Base-by-base conservation (phyloP, 2,113 vertebrate genomes). In the Oreochromis niloticus region DNA sequence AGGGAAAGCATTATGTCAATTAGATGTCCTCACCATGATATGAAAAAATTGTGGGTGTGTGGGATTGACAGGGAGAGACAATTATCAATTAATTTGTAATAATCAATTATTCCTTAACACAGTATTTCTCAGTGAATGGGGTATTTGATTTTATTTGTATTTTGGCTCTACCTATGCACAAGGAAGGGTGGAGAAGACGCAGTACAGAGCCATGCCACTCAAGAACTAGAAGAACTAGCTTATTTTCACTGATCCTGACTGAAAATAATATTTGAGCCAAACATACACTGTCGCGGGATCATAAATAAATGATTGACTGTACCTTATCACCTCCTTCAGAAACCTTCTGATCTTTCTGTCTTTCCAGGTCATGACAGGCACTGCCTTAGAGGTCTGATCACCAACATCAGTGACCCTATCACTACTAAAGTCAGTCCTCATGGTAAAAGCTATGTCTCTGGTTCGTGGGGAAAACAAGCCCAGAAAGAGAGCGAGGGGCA, bases 391-490 rank as follows among this genome's bases (percentile, higher is more conserved):
- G 94, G 94, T 4, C 84, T 95, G 16, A 94, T 96, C 17, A 89
- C 16, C 30, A 97, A 97, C 85, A 92, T 98, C 91, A 98, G 97
- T 55, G 93, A 94, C 19, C 97, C 98, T 0, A 84, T 95, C 6
- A 11, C 97, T 8, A 96, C 95, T 41, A 97, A 97, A 85, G 89
- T 97, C 89, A 97, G 97, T 89, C 97, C 97, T 84, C 90, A 32
- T 52, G 97, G 98, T 32, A 97, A 96, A 91, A 50, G 36, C 68
- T 96, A 93, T 88, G 96, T 88, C 19, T 97, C 96, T 0, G 97
- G 98, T 3, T 97, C 97, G 1, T 98, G 98, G 98, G 97, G 98
- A 4, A 96, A 95, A 79, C 97, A 98, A 87, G 95, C 96, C 4
- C 88, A 87, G n/a, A 7, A 5, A 16, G 63, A 66, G 24, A 75